Percentiles rank a stretch among this genome's conserved stretches.
Evolutionary conservation across 2,888 invertebrate genomes (phyloP).

Genomic region (Limnephilus rhombicus): DNA sequence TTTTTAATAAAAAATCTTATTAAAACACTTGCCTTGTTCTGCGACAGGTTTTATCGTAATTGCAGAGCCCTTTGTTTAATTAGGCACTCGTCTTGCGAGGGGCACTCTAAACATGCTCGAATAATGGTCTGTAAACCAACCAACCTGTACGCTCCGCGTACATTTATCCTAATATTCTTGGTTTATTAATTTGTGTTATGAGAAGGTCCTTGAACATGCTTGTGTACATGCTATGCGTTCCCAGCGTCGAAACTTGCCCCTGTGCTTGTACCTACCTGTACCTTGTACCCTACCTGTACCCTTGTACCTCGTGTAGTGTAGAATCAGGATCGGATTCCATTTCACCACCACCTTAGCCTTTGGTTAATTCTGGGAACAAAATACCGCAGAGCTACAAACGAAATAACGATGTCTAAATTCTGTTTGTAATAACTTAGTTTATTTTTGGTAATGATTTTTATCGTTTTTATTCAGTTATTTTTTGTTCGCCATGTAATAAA

Average conservation of each 20-base stretch:
- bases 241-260: neutral
- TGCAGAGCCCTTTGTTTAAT: conserved; percentile 56
- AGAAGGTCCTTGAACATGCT: conserved; percentile 4
- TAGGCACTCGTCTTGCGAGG: conserved; percentile 51
- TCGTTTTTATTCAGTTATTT: neutral
- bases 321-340: neutral
- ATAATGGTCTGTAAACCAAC: conserved; percentile 39
- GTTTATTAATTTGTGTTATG: conserved; percentile 49
- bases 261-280: neutral
- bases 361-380: neutral
- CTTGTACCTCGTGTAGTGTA: neutral
- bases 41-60: conserved; percentile 57
- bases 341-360: neutral
- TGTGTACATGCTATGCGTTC: conserved; percentile 13
- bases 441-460: neutral
- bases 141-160: conserved; percentile 40
- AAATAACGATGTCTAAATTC: neutral
- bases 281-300: neutral
- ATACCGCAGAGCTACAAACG: neutral
- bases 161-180: conserved; percentile 51
- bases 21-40: conserved; percentile 36
- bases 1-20: conserved; percentile 35
- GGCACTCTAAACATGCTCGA: conserved; percentile 47
- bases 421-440: neutral
- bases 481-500: neutral